Evolutionary conservation across 2,797 vertebrate genomes (phyloP), one percentile per base, ranked within the genome.

Genomic region (Clarias laeviceps): DNA sequence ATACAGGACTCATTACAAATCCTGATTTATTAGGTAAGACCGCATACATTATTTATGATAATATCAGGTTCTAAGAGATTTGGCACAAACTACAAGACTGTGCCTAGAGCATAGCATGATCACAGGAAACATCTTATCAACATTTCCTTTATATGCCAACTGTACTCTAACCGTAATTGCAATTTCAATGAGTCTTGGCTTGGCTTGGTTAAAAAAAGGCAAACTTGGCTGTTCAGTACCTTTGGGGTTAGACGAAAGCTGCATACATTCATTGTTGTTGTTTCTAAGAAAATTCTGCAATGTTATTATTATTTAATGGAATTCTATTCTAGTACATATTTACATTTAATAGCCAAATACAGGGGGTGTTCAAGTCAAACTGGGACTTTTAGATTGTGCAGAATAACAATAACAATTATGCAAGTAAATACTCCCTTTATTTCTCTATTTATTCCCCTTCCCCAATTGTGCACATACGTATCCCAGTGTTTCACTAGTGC

Each of bases 21-120:
- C 65, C 69, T 80, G 78, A 56, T 81, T 86, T 57, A 66, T 64
- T 84, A 84, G 69, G 73, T 82, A 80, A 73, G 72, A 45, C 40
- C 22, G 84, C 74, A 68, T 84, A 50, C 59, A 14, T 81, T 76
- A 84, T 73, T 89, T 84, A 87, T 80, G 80, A 76, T 17, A 64
- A 57, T 82, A 81, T 88, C 83, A 82, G 45, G 72, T 86, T 88
- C n/a, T 80, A 56, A 70, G 70, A 77, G 83, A 81, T 85, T 73
- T 87, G 88, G 80, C 74, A 82, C 77, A 80, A 78, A 74, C 70
- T 84, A 37, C 61, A 86, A 70, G 20, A 50, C 61, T 74, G 20
- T 72, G 57, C 69, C 45, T 24, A 83, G 56, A 20, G 72, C 81
- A 82, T 74, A 80, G 82, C 20, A 61, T 61, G 56, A 37, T 78